These are phyloP conservation scores for Epizoanthus illoricatus DNA, from an alignment of 92 coral and sea anemone species.

Conservation along the genomic window DNA sequence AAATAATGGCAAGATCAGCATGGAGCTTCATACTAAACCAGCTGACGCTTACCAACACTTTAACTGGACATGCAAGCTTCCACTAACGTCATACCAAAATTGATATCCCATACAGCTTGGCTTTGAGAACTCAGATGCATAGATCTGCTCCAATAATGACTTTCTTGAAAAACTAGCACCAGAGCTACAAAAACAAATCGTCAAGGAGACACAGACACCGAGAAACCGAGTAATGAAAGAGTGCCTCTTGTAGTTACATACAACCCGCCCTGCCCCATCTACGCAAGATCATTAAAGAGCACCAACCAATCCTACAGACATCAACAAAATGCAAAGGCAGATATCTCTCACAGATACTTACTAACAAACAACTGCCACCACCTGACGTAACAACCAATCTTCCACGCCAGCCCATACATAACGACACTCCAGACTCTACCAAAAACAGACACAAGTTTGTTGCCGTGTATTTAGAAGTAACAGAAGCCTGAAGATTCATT, in stretches of 20 bases:
- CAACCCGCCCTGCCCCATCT: constrained; percentile 39
- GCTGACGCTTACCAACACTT: constrained; percentile 7
- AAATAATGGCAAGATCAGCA: constrained; percentile 13
- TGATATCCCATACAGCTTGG: constrained; percentile 3
- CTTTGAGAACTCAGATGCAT: constrained; percentile 10
- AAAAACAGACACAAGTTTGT: neutral
- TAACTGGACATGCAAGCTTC: neutral
- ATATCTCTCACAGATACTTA: too few species aligned
- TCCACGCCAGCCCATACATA: too few species aligned
- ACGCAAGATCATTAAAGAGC: neutral
- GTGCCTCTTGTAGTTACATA: neutral
- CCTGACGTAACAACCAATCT: too few species aligned
- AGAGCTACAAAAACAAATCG: neutral
- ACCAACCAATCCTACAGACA: too few species aligned
- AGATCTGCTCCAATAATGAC: neutral
- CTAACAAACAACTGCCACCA: too few species aligned
- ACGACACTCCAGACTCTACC: too few species aligned
- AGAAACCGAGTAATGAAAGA: too few species aligned
- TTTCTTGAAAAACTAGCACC: constrained; percentile 26
- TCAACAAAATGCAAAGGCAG: too few species aligned
- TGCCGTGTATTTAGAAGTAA: neutral
- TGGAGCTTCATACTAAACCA: constrained; percentile 21
- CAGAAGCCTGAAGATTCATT: neutral
- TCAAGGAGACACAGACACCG: neutral
- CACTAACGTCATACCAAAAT: neutral